Base-by-base conservation (phyloP, 2,113 vertebrate species). In the Zosterops borbonicus region DNA sequence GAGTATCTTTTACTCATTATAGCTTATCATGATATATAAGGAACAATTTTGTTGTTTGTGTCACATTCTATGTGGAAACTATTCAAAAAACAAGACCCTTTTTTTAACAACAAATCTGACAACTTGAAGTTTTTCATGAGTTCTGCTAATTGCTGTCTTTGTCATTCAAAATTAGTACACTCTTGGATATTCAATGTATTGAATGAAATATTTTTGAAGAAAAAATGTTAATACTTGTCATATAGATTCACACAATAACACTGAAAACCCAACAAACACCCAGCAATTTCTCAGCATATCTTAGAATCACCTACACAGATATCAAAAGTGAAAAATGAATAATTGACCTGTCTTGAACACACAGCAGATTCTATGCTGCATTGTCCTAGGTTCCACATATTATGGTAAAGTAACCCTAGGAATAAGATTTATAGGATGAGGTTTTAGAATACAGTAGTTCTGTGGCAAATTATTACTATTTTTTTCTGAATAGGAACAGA, bases 11-110 rank as follows among this genome's bases (percentile, higher is more conserved):
- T 65, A 11, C 75, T 97, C 62, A 94, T 97, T 97, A 97, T 96
- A 97, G 95, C 94, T 98, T 97, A 98, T 98, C 97, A 97, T 96
- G 94, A 97, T 97, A 97, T 97, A 96, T 97, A 97, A 98, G 98
- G 97, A 98, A 97, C 86, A 97, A 97, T 97, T 98, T 97, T 98
- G 88, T 94, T 95, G 97, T 74, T 87, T 85, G 87, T 92, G 88
- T 87, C 92, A 92, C 89, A 95, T 92, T 95, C 91, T 95, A 55
- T 87, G 76, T 84, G 83, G 70, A 90, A 98, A 97, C 94, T 65
- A 75, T 83, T 96, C 15, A 27, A 96, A 96, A 95, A 46, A 63
- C 25, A 47, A 97, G 42, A 58, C 20, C 31, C 93, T 85, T 96
- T 37, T 91, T 97, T 97, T 94, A 94, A 78, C 56, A 94, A 93